Conservation (phyloP, 2,113 vertebrate genomes). For the Alaudala cheleensis region DNA sequence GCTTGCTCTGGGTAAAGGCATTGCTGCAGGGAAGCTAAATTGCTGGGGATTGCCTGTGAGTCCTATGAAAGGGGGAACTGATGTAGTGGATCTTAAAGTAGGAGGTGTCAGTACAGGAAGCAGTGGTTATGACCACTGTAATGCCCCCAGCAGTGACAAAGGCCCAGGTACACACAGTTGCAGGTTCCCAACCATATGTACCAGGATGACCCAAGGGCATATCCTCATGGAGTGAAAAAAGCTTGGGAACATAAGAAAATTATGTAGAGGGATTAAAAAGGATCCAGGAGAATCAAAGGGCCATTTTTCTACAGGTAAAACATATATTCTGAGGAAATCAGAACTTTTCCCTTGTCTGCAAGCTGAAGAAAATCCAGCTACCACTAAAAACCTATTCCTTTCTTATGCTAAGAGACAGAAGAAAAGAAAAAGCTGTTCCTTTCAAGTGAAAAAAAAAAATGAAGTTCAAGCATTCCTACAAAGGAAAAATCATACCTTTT, state of each 20-base stretch:
- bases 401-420: conserved; percentile 4
- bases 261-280: neutral
- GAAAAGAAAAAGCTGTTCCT: neutral
- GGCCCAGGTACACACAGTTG: neutral
- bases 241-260: neutral
- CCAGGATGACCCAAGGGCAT: neutral
- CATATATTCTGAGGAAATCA: neutral
- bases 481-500: neutral
- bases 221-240: neutral
- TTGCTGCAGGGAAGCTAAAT: neutral
- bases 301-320: neutral
- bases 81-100: neutral
- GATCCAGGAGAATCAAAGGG: neutral
- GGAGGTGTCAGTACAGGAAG: neutral
- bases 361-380: neutral
- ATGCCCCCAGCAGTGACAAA: neutral
- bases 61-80: neutral
- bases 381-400: neutral
- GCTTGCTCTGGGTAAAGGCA: neutral
- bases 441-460: neutral
- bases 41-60: neutral
- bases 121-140: neutral
- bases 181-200: neutral
- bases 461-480: neutral
- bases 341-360: neutral